Conservation (phyloP, 2,113 vertebrate genomes). For the Nicator chloris region DNA sequence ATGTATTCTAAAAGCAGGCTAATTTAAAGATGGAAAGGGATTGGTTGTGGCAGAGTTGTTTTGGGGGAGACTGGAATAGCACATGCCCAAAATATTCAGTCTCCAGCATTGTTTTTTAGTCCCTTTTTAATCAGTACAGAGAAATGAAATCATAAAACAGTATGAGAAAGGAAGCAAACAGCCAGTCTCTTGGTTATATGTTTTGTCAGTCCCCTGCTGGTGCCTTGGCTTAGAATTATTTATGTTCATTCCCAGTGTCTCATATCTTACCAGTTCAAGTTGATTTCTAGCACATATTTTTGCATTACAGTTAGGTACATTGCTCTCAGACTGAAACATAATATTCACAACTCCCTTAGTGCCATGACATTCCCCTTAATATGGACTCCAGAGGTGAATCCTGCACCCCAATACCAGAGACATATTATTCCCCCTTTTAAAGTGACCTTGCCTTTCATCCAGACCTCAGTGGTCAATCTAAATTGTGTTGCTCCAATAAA, state of each 20-base stretch:
- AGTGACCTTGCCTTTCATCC: neutral
- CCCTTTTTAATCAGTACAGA: conserved; percentile 51
- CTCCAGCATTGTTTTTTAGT: conserved; percentile 8
- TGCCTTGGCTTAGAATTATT: conserved; percentile 49
- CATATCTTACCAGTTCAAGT: conserved; percentile 18
- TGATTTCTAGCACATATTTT: conserved; percentile 32
- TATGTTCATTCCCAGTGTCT: conserved; percentile 41
- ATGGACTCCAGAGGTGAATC: neutral
- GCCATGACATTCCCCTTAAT: neutral
- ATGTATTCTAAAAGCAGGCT: neutral
- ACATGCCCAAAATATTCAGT: neutral
- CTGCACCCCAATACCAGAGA: neutral
- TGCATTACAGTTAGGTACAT: neutral
- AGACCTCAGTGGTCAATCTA: conserved; percentile 3
- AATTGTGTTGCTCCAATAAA: neutral
- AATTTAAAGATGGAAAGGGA: neutral
- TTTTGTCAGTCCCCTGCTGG: conserved; percentile 55
- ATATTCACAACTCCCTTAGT: conserved; percentile 8
- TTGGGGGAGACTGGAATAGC: neutral
- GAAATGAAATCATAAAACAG: conserved; percentile 55
- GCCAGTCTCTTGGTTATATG: conserved; percentile 23
- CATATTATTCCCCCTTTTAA: neutral
- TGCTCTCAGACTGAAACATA: neutral
- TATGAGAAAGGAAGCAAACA: conserved; percentile 41
- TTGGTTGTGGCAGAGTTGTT: neutral